phyloP scores from a whole-genome alignment of 2,797 vertebrate genomes.

The Sphaeramia orbicularis region DNA sequence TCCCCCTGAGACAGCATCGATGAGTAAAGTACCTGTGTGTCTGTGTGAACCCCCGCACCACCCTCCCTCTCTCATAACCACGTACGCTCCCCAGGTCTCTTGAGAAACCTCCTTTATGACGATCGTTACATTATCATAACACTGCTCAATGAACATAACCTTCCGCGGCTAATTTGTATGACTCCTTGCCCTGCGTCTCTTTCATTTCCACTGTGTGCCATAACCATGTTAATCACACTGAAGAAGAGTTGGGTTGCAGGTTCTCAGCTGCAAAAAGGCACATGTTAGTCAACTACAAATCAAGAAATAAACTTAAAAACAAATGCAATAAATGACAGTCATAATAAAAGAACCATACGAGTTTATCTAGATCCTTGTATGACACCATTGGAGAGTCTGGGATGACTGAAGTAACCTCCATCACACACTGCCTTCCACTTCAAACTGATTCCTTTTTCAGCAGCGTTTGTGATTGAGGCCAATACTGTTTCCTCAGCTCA shows the following conservation, averaged over 20 bases:
- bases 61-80: neutral
- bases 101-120: conserved; percentile 35
- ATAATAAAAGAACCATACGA: neutral
- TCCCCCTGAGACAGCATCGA: conserved; percentile 35
- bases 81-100: neutral
- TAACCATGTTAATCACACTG: conserved; percentile 49
- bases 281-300: neutral
- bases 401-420: conserved; percentile 2
- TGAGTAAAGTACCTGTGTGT: conserved; percentile 15
- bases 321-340: neutral
- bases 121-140: conserved; percentile 49
- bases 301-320: neutral
- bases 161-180: conserved; percentile 46
- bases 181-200: conserved; percentile 14
- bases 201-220: conserved; percentile 45
- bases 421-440: conserved; percentile 19
- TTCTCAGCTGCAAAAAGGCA: neutral
- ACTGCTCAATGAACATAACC: conserved; percentile 52
- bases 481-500: conserved; percentile 12
- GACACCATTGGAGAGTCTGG: conserved; percentile 3
- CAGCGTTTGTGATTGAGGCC: conserved; percentile 21
- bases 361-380: neutral
- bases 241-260: neutral
- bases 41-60: neutral
- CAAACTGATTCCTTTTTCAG: conserved; percentile 31